Evolutionary conservation across 2,888 invertebrate genomes (phyloP).

Genomic region (Silvanus unidentatus): DNA sequence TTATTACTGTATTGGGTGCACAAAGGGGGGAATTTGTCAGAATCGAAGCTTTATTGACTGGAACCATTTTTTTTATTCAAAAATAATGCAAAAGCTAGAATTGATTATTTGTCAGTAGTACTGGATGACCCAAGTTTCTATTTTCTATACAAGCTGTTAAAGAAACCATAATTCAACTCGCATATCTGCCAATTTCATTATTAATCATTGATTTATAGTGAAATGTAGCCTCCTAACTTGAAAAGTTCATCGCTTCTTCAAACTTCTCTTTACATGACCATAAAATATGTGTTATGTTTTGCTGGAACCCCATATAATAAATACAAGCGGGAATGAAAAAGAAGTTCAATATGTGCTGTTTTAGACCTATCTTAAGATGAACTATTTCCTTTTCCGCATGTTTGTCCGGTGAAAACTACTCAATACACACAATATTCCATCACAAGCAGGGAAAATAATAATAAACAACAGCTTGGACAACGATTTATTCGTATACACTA

Average conservation of each 20-base stretch:
- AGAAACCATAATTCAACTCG: slow-evolving; percentile 31
- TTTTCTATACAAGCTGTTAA: slow-evolving; percentile 3
- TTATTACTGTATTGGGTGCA: slow-evolving; percentile 12
- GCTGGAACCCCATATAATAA: neutral
- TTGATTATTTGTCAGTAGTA: no score
- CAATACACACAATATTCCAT: neutral
- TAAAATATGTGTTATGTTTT: no score
- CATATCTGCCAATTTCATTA: slow-evolving; percentile 33
- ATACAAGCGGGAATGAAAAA: neutral
- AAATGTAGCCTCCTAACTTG: slow-evolving; percentile 26
- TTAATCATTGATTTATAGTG: slow-evolving; percentile 39
- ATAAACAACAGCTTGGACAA: no score
- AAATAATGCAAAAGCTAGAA: no score
- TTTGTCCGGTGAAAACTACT: slow-evolving; percentile 13
- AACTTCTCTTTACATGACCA: neutral
- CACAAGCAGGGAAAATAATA: no score
- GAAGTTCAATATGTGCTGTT: no score
- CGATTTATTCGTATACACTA: no score
- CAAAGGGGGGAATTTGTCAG: neutral
- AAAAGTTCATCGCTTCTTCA: slow-evolving; percentile 14
- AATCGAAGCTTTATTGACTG: neutral
- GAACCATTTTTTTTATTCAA: no score
- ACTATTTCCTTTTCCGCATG: slow-evolving; percentile 20
- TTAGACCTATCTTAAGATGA: slow-evolving; percentile 8
- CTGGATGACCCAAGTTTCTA: no score